Percentiles rank a stretch among this genome's conserved stretches.
phyloP scores from a whole-genome alignment of 2,797 vertebrate genomes.

The Tauraco hartlaubi region DNA sequence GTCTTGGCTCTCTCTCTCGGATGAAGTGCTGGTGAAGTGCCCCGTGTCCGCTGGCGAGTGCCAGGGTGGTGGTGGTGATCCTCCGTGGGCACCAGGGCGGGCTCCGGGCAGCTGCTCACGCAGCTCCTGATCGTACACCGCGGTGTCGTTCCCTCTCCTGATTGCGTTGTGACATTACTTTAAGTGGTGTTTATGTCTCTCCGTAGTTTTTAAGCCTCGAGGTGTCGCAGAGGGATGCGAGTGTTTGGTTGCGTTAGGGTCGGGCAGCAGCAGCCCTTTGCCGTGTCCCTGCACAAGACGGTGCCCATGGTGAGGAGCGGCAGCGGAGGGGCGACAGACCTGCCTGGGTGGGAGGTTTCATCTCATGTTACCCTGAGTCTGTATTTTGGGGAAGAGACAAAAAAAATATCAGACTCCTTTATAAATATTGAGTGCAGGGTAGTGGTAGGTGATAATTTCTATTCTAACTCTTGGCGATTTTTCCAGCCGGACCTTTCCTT shows the following conservation, averaged over 20 bases:
- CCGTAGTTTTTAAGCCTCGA: not conserved
- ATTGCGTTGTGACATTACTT: not conserved
- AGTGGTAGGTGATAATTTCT: not conserved
- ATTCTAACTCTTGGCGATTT: not conserved
- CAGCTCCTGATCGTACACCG: rapidly evolving
- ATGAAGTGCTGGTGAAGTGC: not conserved
- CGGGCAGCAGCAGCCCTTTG: not conserved
- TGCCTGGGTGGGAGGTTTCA: not conserved
- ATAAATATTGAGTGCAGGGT: not conserved
- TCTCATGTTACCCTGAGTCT: not conserved
- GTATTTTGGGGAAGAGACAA: not conserved
- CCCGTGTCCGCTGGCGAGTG: rapidly evolving
- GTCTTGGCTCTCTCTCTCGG: not conserved
- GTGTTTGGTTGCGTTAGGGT: rapidly evolving
- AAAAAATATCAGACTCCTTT: not conserved
- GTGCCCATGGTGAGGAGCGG: not conserved
- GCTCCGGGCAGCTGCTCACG: not conserved
- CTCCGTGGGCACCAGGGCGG: not conserved
- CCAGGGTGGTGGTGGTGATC: rapidly evolving
- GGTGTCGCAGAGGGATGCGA: not conserved
- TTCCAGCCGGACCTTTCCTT: not conserved
- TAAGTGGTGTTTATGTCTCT: not conserved
- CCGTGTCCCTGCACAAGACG: not conserved
- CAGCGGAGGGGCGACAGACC: not conserved
- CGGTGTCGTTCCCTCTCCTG: not conserved